These are phyloP conservation scores for Tangara arthus DNA, from an alignment of 2,797 vertebrate genomes.

Conservation along the genomic window DNA sequence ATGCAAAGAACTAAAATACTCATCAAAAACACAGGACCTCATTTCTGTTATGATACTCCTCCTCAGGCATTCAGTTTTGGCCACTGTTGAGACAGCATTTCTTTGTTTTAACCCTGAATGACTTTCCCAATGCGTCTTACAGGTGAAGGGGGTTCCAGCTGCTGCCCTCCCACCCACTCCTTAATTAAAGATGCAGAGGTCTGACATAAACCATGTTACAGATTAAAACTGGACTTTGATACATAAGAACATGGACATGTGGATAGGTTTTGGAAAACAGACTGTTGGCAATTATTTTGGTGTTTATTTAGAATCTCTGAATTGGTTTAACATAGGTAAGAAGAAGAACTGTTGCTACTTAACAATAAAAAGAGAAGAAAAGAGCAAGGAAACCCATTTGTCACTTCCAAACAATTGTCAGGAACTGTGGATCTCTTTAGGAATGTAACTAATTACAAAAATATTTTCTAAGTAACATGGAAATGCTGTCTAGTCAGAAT, in stretches of 20 bases:
- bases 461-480: background rate
- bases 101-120: constrained; percentile 10
- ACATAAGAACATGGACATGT: background rate
- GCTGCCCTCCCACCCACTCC: background rate
- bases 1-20: background rate
- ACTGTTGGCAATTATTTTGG: background rate
- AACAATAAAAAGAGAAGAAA: background rate
- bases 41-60: background rate
- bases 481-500: background rate
- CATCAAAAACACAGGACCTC: background rate
- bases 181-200: background rate
- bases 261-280: background rate
- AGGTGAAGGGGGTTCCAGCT: constrained; percentile 9
- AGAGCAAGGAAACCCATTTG: background rate
- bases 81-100: constrained; percentile 10
- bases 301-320: background rate
- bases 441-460: background rate
- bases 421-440: background rate
- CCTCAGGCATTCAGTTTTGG: constrained; percentile 28
- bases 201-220: background rate
- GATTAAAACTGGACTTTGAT: background rate
- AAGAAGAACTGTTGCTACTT: background rate
- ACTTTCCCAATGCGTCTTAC: background rate
- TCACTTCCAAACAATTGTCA: background rate
- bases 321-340: background rate